phyloP scores from a whole-genome alignment of 2,797 vertebrate species.

The Petrocephalus sullivani region DNA sequence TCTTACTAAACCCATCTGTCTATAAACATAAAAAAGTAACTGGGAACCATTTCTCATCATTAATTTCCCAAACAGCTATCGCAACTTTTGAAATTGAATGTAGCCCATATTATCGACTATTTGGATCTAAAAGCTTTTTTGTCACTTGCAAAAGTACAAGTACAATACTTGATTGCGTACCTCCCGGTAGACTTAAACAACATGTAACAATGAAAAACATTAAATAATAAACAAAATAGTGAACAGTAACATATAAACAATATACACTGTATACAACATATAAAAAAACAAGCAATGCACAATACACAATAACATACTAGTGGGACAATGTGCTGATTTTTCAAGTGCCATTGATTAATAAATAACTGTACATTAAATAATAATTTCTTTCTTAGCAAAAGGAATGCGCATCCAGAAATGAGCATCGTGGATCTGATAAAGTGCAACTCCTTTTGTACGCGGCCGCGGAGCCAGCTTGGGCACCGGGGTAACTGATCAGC shows the following conservation, averaged over 20 bases:
- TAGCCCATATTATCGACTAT: background rate
- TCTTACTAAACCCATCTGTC: background rate
- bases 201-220: background rate
- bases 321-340: background rate
- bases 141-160: background rate
- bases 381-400: background rate
- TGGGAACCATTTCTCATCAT: background rate
- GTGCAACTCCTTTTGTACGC: background rate
- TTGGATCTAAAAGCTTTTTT: background rate
- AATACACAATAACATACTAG: background rate
- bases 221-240: background rate
- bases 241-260: background rate
- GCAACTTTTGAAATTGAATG: background rate
- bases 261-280: background rate
- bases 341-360: background rate
- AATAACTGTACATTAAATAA: background rate
- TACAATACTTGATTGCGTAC: background rate
- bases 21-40: background rate
- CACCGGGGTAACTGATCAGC: conserved; percentile 44
- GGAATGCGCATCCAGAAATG: background rate
- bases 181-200: background rate
- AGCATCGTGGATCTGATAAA: background rate
- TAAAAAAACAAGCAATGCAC: background rate
- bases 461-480: conserved; percentile 34
- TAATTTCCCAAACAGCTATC: background rate